phyloP scores from a whole-genome alignment of 1,140 invertebrate species.

The Heliconius hermathena region DNA sequence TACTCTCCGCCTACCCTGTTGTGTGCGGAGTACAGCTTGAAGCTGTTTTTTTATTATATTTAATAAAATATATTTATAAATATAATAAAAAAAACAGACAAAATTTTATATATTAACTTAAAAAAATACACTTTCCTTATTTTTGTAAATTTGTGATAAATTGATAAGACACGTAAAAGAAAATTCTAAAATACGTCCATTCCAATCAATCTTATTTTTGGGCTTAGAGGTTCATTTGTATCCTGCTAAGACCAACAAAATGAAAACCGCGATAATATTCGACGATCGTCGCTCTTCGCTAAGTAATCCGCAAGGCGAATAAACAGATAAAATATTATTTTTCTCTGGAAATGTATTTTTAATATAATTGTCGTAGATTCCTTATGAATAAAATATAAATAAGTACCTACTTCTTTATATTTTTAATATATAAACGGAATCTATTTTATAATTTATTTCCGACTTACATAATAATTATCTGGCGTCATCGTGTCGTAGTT shows the following conservation, averaged over 20 bases:
- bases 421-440: neutral
- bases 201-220: neutral
- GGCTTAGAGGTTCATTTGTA: constrained; percentile 1
- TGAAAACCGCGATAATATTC: constrained; percentile 2
- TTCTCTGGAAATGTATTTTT: neutral
- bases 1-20: no score
- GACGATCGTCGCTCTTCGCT: neutral
- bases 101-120: neutral
- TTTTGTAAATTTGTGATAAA: neutral
- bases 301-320: constrained; percentile 2
- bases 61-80: no score
- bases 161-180: neutral
- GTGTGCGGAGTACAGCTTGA: no score
- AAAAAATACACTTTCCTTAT: neutral
- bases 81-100: no score
- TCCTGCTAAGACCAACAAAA: constrained; percentile 3
- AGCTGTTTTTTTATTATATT: no score
- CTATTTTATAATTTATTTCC: neutral
- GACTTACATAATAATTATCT: neutral
- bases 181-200: neutral
- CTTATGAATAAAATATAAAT: neutral
- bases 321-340: neutral
- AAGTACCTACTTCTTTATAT: neutral
- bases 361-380: neutral
- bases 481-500: no score